Base-by-base conservation (phyloP, 2,113 vertebrate species). In the Poeciliopsis turrubarensis region DNA sequence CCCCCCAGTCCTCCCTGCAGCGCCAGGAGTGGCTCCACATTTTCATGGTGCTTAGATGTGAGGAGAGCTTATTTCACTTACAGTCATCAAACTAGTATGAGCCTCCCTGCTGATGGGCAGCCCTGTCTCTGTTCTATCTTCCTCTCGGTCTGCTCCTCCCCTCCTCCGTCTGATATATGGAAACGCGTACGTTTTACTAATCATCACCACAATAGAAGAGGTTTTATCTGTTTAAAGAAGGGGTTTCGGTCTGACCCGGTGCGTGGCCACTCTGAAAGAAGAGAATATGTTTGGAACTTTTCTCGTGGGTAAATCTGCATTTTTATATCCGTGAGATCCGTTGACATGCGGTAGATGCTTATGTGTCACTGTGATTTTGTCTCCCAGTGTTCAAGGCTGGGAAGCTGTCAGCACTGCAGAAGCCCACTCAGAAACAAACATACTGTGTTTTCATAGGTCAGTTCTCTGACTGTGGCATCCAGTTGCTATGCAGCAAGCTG, bases 31-130 rank as follows among this genome's bases (percentile, higher is more conserved):
- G 72, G 47, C 62, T 79, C 66, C 70, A 88, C 60, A 85, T 90
- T 86, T 83, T 79, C 76, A 82, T 85, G 72, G 27, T 62, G 70
- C 73, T 87, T 69, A 75, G 75, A 85, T 78, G 77, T n/a, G 41
- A 89, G 77, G 80, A 60, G 64, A 83, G 73, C 79, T 82, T 88
- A 85, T 82, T 91, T 82, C 71, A 32, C 82, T 87, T 81, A 77
- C 74, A 72, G 91, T 95, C 95, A 95, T 93, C 94, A 95, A 93
- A 86, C 87, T 85, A 91, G 78, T 90, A 94, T 84, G 64, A 72
- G 82, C 66, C 77, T 65, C 81, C 86, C 91, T 90, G 86, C 93
- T 79, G 84, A 85, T 71, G 81, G 90, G 88, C 69, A 78, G 14
- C 71, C 72, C 77, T 73, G 17, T 77, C 32, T 75, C 68, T 1